Conservation (phyloP, 2,888 invertebrate genomes). For the Syrista parreyssii region DNA sequence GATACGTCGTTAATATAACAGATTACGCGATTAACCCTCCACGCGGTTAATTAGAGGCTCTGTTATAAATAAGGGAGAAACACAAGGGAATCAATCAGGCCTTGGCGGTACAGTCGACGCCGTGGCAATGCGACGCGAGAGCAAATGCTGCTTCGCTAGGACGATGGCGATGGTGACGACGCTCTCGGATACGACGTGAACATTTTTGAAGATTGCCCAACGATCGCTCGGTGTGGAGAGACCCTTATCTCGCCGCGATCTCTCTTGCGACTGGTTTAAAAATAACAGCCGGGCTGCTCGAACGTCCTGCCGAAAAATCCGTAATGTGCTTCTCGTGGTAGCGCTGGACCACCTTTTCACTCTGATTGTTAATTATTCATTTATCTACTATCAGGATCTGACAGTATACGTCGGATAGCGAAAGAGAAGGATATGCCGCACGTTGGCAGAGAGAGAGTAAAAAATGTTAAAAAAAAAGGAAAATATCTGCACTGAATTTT, state of each 20-base stretch:
- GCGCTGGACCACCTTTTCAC: background rate
- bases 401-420: background rate
- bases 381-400: background rate
- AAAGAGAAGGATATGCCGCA: background rate
- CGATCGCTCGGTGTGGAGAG: background rate
- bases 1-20: slow-evolving; percentile 54
- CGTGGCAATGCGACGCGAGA: background rate
- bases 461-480: background rate
- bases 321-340: background rate
- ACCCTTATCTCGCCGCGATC: background rate
- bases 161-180: background rate
- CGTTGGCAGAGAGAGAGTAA: background rate
- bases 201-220: background rate
- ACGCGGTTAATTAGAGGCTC: slow-evolving; percentile 50
- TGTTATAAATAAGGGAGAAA: slow-evolving; percentile 45
- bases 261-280: background rate
- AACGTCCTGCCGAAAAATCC: background rate
- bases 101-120: background rate
- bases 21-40: slow-evolving; percentile 51
- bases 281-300: background rate
- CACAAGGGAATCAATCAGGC: slow-evolving; percentile 45
- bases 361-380: background rate
- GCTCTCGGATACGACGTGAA: background rate
- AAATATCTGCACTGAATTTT: background rate
- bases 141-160: background rate